Percentiles rank a stretch among this genome's conserved stretches.
These are phyloP conservation scores for Paralvinella palmiformis DNA, from an alignment of 1,140 invertebrate genomes.

Conservation along the genomic window DNA sequence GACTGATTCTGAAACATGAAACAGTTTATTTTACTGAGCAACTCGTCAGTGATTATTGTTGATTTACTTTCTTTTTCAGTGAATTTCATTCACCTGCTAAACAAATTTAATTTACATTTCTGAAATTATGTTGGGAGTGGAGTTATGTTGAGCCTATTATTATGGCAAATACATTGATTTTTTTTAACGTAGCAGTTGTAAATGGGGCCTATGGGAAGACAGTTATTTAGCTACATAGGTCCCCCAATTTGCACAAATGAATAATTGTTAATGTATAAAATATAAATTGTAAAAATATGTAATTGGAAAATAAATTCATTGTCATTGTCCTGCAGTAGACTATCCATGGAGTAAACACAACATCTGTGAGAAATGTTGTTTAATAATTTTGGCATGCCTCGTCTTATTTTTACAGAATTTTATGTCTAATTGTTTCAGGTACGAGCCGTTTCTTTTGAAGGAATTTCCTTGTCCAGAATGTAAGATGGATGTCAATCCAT, in stretches of 20 bases:
- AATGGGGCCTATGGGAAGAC: no score
- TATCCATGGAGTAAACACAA: background rate
- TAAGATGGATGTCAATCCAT: slow-evolving; percentile 37
- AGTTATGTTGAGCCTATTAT: no score
- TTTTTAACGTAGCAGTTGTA: no score
- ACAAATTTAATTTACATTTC: no score
- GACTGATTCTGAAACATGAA: no score
- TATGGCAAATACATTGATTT: no score
- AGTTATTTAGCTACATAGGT: no score
- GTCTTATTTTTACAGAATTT: background rate
- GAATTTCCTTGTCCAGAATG: slow-evolving; percentile 44
- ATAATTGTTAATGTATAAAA: background rate
- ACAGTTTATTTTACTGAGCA: no score
- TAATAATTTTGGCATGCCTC: background rate
- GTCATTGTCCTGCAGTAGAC: background rate
- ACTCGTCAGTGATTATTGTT: no score
- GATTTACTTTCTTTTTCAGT: no score
- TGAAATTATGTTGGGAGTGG: no score
- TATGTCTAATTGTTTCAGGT: slow-evolving; percentile 31
- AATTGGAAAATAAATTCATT: background rate
- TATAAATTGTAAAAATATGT: background rate
- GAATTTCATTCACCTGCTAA: no score
- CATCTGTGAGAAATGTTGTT: background rate
- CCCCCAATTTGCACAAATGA: background rate
- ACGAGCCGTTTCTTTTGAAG: slow-evolving; percentile 41